Percentiles rank a stretch among this genome's conserved stretches.
These are phyloP conservation scores for Ostrea edulis DNA, from an alignment of 1,140 invertebrate species.

Conservation along the genomic window DNA sequence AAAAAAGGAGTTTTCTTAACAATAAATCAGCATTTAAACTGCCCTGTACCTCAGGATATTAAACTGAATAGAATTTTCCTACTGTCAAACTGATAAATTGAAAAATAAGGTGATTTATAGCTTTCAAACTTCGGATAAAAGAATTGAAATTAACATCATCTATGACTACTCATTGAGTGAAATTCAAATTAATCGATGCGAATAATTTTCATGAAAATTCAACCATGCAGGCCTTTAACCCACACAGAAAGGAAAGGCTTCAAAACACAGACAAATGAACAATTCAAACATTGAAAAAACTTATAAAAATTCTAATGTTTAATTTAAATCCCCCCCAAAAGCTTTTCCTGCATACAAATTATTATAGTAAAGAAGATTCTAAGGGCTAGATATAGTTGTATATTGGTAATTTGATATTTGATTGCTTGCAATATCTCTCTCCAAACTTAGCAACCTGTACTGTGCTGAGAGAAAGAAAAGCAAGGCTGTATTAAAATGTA, in stretches of 20 bases:
- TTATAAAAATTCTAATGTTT: not conserved
- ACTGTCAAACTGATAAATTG: not conserved
- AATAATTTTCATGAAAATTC: not conserved
- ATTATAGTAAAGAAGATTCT: not conserved
- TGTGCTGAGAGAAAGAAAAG: not conserved
- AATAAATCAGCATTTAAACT: not conserved
- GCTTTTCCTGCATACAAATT: not conserved
- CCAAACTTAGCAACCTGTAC: not conserved
- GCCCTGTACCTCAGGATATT: not conserved
- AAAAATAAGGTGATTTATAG: slow-evolving; percentile 3
- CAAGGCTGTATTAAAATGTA: not conserved
- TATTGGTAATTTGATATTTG: not conserved
- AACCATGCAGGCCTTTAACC: not conserved
- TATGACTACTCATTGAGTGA: not conserved
- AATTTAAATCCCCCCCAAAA: not conserved
- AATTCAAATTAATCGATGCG: not conserved
- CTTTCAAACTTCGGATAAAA: not conserved
- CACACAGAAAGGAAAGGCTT: not conserved
- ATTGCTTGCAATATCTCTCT: not conserved
- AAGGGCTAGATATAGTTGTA: not conserved
- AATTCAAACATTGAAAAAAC: not conserved
- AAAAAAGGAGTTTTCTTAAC: not conserved
- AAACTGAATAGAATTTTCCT: not conserved
- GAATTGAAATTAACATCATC: not conserved
- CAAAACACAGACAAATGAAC: not conserved